Evolutionary conservation across 2,797 vertebrate species (phyloP), one percentile per base, ranked within the genome.

Genomic region (Acropternis orthonyx): DNA sequence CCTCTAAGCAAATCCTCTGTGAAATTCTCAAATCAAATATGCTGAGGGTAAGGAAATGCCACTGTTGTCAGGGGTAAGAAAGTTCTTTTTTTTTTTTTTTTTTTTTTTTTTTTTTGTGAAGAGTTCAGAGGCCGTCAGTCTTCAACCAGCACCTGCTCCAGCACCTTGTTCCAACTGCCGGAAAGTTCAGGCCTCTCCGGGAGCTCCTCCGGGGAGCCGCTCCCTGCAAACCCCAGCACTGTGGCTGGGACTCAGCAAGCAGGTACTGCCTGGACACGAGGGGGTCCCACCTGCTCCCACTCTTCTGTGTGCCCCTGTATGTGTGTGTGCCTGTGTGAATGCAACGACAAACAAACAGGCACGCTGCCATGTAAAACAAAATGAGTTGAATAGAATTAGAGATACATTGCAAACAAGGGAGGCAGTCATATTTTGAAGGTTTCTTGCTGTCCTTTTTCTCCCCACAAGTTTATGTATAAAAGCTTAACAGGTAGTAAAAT

Each of bases 71-170:
- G 28, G 18, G 61, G 23, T 90, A 74, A 80, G 26, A 69, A 26
- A 6, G 10, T 58, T 88, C 5, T 39, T 23, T 89, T 71, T 88
- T 95, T 95, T 92, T 68, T 87, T 95, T 95, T 94, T n/a, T 58
- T 88, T 4, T 39, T 23, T 89, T 71, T 88, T 95, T 95, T 92
- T 68, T 87, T 95, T 95, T 94, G 21, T 93, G 52, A 71, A 97
- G 99, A 99, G 92, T 96, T 98, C 95, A 98, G 98, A 97, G 97
- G 98, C 69, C 98, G 97, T 32, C 98, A 97, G 77, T 71, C 97
- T 49, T 97, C 97, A 6, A 68, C 98, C 49, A 97, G 95, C 78
- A 73, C 97, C 16, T 96, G 97, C 77, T 98, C 98, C n/a, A 95
- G 97, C 68, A 97, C 97, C 1, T 94, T 97, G 69, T 96, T 98